Evolutionary conservation across 2,888 invertebrate species (phyloP).

Genomic region (Drosophila cyrtoloma): DNA sequence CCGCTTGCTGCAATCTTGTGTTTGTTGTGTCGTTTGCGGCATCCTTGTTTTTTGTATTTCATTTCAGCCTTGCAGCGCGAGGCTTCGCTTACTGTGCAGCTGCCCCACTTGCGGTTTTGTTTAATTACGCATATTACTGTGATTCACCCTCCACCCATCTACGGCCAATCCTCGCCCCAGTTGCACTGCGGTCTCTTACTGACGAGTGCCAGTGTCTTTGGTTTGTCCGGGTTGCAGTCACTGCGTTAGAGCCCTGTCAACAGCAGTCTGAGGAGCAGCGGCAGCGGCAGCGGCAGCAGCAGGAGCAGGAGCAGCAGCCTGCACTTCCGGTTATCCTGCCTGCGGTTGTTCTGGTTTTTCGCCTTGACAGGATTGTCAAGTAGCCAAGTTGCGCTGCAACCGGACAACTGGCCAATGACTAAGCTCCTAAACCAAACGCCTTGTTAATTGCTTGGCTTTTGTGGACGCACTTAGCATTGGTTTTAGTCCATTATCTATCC

Average conservation of each 20-base stretch:
- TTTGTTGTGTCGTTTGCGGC: slow-evolving; percentile 56
- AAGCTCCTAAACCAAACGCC: slow-evolving; percentile 60
- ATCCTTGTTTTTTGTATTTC: slow-evolving; percentile 35
- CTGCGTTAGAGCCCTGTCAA: slow-evolving; percentile 49
- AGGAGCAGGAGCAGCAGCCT: slow-evolving; percentile 16
- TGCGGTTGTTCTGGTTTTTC: slow-evolving; percentile 63
- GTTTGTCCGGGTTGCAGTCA: slow-evolving; percentile 32
- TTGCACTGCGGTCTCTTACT: slow-evolving; percentile 60
- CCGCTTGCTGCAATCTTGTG: slow-evolving; percentile 26
- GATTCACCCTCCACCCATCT: slow-evolving; percentile 7
- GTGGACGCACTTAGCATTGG: slow-evolving; percentile 55
- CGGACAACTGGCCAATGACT: slow-evolving; percentile 37
- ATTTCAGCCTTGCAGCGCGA: slow-evolving; percentile 20
- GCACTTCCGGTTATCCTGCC: slow-evolving; percentile 55
- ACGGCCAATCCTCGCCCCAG: slow-evolving; percentile 12
- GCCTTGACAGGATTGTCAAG: slow-evolving; percentile 57
- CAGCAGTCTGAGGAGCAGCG: slow-evolving; percentile 55
- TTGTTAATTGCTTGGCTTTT: slow-evolving; percentile 76
- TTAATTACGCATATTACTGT: slow-evolving; percentile 79
- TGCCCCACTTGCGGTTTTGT: slow-evolving; percentile 78
- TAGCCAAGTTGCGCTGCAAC: slow-evolving; percentile 16
- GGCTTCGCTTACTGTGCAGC: slow-evolving; percentile 38
- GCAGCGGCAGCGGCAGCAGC: not conserved
- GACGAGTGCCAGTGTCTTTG: slow-evolving; percentile 64
- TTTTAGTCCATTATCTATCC: slow-evolving; percentile 39